phyloP scores from a whole-genome alignment of 2,888 invertebrate genomes.

The Melanophora roralis region DNA sequence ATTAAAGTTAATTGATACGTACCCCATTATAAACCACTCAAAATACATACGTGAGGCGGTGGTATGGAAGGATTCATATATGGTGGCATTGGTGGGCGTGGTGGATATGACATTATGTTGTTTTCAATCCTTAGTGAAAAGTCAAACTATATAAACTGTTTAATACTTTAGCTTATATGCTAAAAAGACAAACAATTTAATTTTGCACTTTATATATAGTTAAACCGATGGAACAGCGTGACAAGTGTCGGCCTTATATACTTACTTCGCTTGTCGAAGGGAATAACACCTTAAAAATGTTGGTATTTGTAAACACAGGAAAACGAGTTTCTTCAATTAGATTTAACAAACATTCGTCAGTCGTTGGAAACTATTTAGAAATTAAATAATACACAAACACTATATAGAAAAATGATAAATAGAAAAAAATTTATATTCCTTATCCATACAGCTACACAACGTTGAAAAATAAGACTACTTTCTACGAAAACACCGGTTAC shows the following conservation, averaged over 20 bases:
- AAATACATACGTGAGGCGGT: slow-evolving; percentile 77
- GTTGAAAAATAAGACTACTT: slow-evolving; percentile 46
- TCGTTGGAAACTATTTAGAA: neutral
- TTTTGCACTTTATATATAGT: neutral
- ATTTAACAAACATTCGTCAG: slow-evolving; percentile 12
- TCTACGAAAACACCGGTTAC: slow-evolving; percentile 41
- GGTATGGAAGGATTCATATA: slow-evolving; percentile 86
- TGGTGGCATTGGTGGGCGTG: slow-evolving; percentile 87
- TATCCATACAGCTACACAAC: slow-evolving; percentile 36
- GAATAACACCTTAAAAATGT: slow-evolving; percentile 12
- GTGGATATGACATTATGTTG: slow-evolving; percentile 90
- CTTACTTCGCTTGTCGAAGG: slow-evolving; percentile 9
- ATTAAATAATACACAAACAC: neutral
- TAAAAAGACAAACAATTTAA: neutral
- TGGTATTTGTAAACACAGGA: neutral
- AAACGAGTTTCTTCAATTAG: neutral
- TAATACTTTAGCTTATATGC: neutral
- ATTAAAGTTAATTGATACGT: neutral
- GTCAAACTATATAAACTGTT: slow-evolving; percentile 7
- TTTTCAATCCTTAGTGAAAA: slow-evolving; percentile 9
- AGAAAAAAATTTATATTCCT: neutral
- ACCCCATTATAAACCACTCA: neutral
- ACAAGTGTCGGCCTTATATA: slow-evolving; percentile 29
- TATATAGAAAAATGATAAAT: slow-evolving; percentile 8
- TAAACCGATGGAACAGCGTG: slow-evolving; percentile 26